A percentile compares a stretch with the other conserved stretches of the same genome.
phyloP scores from a whole-genome alignment of 2,888 invertebrate species.

The Linnaemya vulpina region DNA sequence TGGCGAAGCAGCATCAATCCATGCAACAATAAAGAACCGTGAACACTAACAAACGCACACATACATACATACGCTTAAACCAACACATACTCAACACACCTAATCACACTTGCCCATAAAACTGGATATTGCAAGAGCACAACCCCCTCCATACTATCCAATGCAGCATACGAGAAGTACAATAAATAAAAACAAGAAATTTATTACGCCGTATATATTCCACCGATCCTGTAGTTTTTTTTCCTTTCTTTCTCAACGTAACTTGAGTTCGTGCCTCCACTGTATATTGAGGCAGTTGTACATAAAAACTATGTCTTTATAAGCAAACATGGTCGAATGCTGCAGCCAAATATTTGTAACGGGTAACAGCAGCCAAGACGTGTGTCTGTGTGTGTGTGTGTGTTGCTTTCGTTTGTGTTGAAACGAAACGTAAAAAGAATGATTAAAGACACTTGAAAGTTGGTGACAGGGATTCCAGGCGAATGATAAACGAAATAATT shows the following conservation, averaged over 20 bases:
- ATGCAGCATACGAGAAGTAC: conserved; percentile 26
- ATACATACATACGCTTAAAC: background rate
- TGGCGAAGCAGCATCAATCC: conserved; percentile 64
- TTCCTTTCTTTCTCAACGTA: conserved; percentile 16
- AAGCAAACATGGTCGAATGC: background rate
- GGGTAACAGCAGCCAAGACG: conserved; percentile 20
- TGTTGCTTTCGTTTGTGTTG: background rate
- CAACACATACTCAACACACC: background rate
- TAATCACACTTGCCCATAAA: background rate
- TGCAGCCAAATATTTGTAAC: conserved; percentile 30
- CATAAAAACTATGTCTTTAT: background rate
- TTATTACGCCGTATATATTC: conserved; percentile 19
- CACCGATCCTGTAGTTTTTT: conserved; percentile 20
- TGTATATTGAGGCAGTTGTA: background rate
- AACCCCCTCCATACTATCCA: conserved; percentile 11
- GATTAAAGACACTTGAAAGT: conserved; percentile 18
- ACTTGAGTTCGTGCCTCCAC: conserved; percentile 2
- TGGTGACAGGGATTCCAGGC: conserved; percentile 19
- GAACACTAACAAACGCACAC: conserved; percentile 2
- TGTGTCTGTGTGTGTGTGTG: background rate
- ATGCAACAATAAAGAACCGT: conserved; percentile 58
- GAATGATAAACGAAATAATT: background rate
- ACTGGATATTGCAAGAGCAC: background rate
- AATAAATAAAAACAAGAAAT: conserved; percentile 18
- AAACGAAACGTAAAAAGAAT: conserved; percentile 24